Conservation (phyloP, 2,797 vertebrate genomes). For the Cynodonichthys magdalenae region DNA sequence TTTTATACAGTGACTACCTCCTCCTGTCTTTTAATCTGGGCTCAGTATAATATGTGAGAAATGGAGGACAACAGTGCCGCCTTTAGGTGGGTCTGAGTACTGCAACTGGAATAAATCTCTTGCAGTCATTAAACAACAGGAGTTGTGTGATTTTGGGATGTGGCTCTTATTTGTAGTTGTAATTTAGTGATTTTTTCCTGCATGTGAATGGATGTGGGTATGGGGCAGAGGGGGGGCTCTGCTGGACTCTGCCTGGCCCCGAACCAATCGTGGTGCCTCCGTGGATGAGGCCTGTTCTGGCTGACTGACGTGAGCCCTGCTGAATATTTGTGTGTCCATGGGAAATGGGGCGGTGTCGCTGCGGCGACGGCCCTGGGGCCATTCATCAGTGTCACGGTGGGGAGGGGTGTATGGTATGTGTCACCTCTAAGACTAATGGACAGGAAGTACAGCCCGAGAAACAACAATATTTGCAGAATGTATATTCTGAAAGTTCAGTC, state of each 20-base stretch:
- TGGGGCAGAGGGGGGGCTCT: slow-evolving; percentile 27
- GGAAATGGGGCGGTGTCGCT: slow-evolving; percentile 81
- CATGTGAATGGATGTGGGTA: slow-evolving; percentile 17
- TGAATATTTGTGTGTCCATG: slow-evolving; percentile 83
- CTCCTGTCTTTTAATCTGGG: slow-evolving; percentile 20
- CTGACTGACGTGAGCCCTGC: slow-evolving; percentile 76
- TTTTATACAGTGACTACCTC: slow-evolving; percentile 54
- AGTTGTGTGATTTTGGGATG: slow-evolving; percentile 27
- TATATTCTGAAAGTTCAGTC: slow-evolving; percentile 71
- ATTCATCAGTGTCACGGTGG: slow-evolving; percentile 85
- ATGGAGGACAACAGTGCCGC: slow-evolving; percentile 76
- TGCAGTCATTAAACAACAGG: slow-evolving; percentile 13
- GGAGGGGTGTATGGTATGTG: slow-evolving; percentile 73
- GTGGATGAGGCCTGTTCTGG: slow-evolving; percentile 46
- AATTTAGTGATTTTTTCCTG: slow-evolving; percentile 30
- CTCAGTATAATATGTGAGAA: slow-evolving; percentile 26
- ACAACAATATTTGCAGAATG: slow-evolving; percentile 86
- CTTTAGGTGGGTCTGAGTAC: slow-evolving; percentile 66
- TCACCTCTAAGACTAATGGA: slow-evolving; percentile 85
- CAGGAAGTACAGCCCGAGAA: slow-evolving; percentile 85
- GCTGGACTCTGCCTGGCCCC: slow-evolving; percentile 35
- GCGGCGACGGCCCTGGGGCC: slow-evolving; percentile 73
- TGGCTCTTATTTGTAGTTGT: slow-evolving; percentile 29
- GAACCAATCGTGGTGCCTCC: slow-evolving; percentile 61
- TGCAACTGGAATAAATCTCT: slow-evolving; percentile 31